Base-by-base conservation (phyloP, 2,113 vertebrate genomes). In the Ursus arctos region DNA sequence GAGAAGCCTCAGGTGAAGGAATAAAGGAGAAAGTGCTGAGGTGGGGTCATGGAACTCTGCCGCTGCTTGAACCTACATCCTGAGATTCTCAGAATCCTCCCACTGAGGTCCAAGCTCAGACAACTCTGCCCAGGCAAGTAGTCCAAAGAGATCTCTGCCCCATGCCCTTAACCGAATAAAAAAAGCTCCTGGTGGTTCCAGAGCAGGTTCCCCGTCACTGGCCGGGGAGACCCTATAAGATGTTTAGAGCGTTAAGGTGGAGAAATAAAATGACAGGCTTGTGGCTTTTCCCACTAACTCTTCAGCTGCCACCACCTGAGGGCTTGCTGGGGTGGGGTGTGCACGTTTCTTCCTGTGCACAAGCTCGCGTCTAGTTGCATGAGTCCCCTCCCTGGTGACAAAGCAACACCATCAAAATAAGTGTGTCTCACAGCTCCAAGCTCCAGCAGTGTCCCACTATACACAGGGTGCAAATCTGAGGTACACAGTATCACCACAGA, bases 361-460 rank as follows among this genome's bases (percentile, higher is more conserved):
- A 49, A 65, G 57, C 51, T 93, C 74, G 49, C 40, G 9, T 43
- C 15, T 77, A 53, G 43, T 26, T 57, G 14, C 7, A 21, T 2
- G 15, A 77, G 77, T 57, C 4, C 76, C 43, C 24, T 91, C n/a
- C 43, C 31, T 40, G 8, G 67, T 87, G 49, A 69, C n/a, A 83
- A 59, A 88, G 49, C 33, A 49, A 90, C 90, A 93, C 53, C 74
- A 96, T 83, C 80, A 93, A 82, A 91, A 97, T 40, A 87, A 91
- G 95, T 22, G 21, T 82, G 28, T 87, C n/a, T 74, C 69, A 33
- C 1, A 22, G 53, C 4, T 63, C 43, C 16, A 74, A 26, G 40
- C n/a, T 69, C 63, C 89, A 14, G 19, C 21, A 14, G 8, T 10
- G 9, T 22, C 3, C 65, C 28, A 6, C 55, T 63, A 55, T 53